Conservation (phyloP, 2,797 vertebrate genomes). For the Miichthys miiuy region DNA sequence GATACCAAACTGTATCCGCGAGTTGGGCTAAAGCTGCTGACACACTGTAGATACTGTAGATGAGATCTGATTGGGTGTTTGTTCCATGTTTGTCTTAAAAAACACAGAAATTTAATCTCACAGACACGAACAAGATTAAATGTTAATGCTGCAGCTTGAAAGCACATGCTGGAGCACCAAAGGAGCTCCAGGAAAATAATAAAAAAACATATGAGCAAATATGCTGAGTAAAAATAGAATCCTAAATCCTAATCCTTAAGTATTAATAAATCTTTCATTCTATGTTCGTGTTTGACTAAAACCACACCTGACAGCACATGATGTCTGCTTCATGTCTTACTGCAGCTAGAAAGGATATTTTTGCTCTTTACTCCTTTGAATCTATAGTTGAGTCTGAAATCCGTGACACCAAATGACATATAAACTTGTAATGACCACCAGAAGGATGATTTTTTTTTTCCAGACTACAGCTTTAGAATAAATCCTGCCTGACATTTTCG, state of each 20-base stretch:
- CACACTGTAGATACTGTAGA: no score
- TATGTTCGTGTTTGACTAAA: background rate
- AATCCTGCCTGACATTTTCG: conserved; percentile 22
- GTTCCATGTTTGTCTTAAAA: background rate
- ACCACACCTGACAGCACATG: background rate
- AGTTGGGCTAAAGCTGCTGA: background rate
- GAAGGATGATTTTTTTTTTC: background rate
- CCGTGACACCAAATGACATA: background rate
- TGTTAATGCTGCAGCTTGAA: background rate
- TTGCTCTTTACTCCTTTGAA: background rate
- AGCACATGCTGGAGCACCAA: background rate
- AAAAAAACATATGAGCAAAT: background rate
- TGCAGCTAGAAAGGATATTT: background rate
- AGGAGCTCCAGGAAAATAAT: background rate
- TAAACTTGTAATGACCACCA: no score
- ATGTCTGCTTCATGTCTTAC: background rate
- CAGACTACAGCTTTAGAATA: conserved; percentile 1
- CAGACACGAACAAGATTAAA: background rate
- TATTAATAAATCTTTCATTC: background rate
- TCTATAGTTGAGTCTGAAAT: background rate
- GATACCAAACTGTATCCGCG: background rate
- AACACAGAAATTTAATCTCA: background rate
- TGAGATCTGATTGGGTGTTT: background rate
- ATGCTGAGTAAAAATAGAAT: background rate
- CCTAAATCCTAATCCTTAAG: background rate